phyloP scores from a whole-genome alignment of 1,140 invertebrate species.

The Anoplolepis gracilipes region DNA sequence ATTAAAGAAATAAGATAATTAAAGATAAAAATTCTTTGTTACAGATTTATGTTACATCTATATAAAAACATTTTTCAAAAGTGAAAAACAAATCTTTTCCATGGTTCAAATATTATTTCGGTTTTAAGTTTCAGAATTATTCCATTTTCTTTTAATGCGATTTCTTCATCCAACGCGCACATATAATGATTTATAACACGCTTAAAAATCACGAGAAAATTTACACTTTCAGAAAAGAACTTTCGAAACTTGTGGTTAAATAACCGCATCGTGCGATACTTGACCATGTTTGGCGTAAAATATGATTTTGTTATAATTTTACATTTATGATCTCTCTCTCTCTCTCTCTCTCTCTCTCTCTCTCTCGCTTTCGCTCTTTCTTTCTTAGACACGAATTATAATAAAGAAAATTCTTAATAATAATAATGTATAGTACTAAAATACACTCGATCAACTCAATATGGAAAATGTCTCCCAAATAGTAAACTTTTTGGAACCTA shows the following conservation, averaged over 20 bases:
- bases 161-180: slow-evolving; percentile 12
- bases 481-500: background rate
- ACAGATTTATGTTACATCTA: background rate
- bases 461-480: background rate
- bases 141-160: background rate
- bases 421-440: background rate
- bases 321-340: too few species aligned
- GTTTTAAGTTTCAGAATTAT: background rate
- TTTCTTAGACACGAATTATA: background rate
- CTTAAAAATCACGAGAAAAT: slow-evolving; percentile 27
- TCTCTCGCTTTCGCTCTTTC: background rate
- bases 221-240: background rate
- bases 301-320: too few species aligned
- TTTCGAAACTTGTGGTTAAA: slow-evolving; percentile 23
- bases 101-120: background rate
- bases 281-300: slow-evolving; percentile 25
- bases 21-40: slow-evolving; percentile 19
- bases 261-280: background rate
- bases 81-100: too few species aligned
- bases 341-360: background rate
- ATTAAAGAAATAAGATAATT: background rate
- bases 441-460: slow-evolving; percentile 1
- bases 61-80: background rate
- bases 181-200: slow-evolving; percentile 33
- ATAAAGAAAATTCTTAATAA: slow-evolving; percentile 41